Evolutionary conservation across 2,113 vertebrate species (phyloP).

Genomic region (Odontophorus gujanensis): DNA sequence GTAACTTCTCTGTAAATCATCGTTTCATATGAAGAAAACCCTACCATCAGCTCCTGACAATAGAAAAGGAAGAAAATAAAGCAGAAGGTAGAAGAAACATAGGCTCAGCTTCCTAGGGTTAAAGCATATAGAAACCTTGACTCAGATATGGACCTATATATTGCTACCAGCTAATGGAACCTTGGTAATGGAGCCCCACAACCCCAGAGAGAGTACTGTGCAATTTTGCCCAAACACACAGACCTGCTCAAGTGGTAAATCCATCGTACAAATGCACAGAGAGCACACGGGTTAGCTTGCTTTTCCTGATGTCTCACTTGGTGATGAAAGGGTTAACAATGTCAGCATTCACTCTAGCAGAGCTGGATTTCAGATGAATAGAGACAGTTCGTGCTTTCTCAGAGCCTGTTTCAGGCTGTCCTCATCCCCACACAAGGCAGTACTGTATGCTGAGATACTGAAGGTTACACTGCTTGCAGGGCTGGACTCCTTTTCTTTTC

Average conservation of each 20-base stretch:
- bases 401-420: neutral
- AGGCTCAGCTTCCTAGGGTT: neutral
- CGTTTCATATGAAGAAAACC: neutral
- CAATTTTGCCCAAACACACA: neutral
- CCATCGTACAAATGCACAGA: neutral
- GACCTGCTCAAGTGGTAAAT: neutral
- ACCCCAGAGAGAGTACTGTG: neutral
- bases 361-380: conserved; percentile 48
- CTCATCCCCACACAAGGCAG: conserved; percentile 49
- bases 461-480: neutral
- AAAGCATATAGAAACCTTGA: neutral
- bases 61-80: neutral
- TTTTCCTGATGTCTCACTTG: neutral
- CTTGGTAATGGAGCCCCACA: neutral
- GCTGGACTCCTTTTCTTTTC: neutral
- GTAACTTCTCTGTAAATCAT: neutral
- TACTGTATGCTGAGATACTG: neutral
- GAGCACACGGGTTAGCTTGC: neutral
- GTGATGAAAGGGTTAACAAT: conserved; percentile 30
- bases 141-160: neutral
- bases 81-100: neutral
- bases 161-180: neutral
- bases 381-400: conserved; percentile 34
- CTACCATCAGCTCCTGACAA: neutral
- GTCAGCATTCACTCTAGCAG: neutral